phyloP scores from a whole-genome alignment of 2,113 vertebrate species.

The Poeciliopsis occidentalis region DNA sequence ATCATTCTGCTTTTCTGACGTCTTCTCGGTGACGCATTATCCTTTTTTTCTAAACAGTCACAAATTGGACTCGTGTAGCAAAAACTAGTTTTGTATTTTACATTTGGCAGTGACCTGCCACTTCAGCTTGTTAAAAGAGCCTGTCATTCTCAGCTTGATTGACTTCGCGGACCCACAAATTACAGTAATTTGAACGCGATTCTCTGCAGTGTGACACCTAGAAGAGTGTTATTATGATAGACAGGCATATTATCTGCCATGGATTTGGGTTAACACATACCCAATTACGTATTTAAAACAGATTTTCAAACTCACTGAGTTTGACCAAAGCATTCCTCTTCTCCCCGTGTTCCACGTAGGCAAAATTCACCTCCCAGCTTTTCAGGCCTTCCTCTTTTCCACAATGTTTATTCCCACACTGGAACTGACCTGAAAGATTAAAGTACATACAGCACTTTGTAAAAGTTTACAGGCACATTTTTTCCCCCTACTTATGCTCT shows the following conservation, averaged over 20 bases:
- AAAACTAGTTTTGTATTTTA: conserved; percentile 6
- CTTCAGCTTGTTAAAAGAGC: conserved; percentile 35
- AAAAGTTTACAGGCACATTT: not conserved
- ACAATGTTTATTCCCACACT: conserved; percentile 93
- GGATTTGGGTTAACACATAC: not conserved
- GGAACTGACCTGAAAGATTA: conserved; percentile 88
- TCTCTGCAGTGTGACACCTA: conserved; percentile 57
- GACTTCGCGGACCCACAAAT: conserved; percentile 45
- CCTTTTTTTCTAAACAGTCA: not conserved
- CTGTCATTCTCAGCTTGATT: conserved; percentile 44
- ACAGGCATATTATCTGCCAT: conserved; percentile 7
- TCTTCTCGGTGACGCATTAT: not conserved
- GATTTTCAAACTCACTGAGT: conserved; percentile 82
- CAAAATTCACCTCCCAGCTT: conserved; percentile 99
- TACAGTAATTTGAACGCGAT: conserved; percentile 64
- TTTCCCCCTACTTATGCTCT: too few species aligned
- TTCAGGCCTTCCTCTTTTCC: conserved; percentile 89
- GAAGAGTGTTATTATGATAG: conserved; percentile 64
- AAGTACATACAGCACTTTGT: not conserved
- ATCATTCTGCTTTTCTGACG: not conserved
- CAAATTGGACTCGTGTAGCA: conserved; percentile 20
- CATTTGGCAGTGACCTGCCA: conserved; percentile 28
- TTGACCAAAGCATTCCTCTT: conserved; percentile 98
- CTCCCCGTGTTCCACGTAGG: conserved; percentile 89
- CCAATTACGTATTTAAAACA: not conserved